A percentile compares a stretch with the other conserved stretches of the same genome.
phyloP scores from a whole-genome alignment of 92 coral and sea anemone genomes.

The Anthopleura xanthogrammica region DNA sequence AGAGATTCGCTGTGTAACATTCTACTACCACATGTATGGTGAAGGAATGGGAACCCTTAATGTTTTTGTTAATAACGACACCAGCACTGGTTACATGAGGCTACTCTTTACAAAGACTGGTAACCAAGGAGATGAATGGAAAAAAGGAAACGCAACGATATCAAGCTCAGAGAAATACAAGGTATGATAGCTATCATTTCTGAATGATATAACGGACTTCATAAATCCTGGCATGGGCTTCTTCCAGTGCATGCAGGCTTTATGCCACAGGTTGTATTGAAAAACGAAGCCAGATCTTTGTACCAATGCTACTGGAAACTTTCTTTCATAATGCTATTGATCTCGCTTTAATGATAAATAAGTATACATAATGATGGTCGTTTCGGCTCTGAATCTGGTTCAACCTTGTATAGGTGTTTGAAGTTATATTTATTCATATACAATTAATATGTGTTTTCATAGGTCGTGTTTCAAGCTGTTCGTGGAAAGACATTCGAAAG shows the following conservation, averaged over 20 bases:
- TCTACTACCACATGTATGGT: slow-evolving; percentile 76
- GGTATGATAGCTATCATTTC: slow-evolving; percentile 24
- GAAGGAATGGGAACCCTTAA: slow-evolving; percentile 69
- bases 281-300: background rate
- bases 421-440: background rate
- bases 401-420: background rate
- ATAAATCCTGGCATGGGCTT: background rate
- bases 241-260: background rate
- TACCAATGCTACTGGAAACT: too few relatives aligned
- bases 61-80: slow-evolving; percentile 46
- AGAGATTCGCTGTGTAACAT: slow-evolving; percentile 45
- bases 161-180: slow-evolving; percentile 29
- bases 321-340: too few relatives aligned
- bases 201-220: too few relatives aligned
- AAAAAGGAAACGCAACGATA: slow-evolving; percentile 43
- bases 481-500: slow-evolving; percentile 37
- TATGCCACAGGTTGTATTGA: background rate
- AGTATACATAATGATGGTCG: too few relatives aligned
- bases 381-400: background rate
- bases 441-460: background rate
- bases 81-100: slow-evolving; percentile 13
- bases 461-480: slow-evolving; percentile 25
- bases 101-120: slow-evolving; percentile 54
- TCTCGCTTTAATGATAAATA: too few relatives aligned
- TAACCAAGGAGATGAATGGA: slow-evolving; percentile 66